These are phyloP conservation scores for Nebria ingens DNA, from an alignment of 1,140 invertebrate genomes.

Conservation along the genomic window DNA sequence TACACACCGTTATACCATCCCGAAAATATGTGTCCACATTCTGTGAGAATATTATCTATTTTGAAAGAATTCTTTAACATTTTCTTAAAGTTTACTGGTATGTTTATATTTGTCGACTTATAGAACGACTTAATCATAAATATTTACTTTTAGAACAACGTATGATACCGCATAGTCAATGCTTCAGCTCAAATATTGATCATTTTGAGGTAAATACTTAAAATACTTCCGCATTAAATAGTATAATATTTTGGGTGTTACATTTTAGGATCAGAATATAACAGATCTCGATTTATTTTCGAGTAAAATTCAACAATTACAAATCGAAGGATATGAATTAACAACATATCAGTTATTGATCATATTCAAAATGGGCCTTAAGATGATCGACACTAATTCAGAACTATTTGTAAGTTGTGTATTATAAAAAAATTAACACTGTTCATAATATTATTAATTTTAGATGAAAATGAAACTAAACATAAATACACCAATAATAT, in stretches of 20 bases:
- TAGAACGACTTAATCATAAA: too few relatives aligned
- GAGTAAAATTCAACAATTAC: neutral
- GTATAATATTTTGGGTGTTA: too few relatives aligned
- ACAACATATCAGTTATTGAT: neutral
- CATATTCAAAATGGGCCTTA: neutral
- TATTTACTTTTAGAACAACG: too few relatives aligned
- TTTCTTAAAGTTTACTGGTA: neutral
- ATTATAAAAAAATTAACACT: neutral
- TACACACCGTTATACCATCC: neutral
- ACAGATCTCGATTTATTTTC: neutral
- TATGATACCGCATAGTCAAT: too few relatives aligned
- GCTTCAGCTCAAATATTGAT: too few relatives aligned
- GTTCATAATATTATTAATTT: neutral
- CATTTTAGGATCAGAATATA: neutral
- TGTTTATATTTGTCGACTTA: too few relatives aligned
- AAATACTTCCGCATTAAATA: too few relatives aligned
- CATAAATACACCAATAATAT: neutral
- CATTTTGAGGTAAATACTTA: too few relatives aligned
- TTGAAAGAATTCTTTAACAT: neutral
- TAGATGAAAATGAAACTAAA: neutral
- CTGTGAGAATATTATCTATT: neutral
- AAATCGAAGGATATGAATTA: neutral
- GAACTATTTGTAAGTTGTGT: neutral
- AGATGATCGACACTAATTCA: neutral
- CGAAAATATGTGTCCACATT: neutral